These are phyloP conservation scores for Polypterus bichir DNA, from an alignment of 2,113 vertebrate genomes.

Conservation along the genomic window DNA sequence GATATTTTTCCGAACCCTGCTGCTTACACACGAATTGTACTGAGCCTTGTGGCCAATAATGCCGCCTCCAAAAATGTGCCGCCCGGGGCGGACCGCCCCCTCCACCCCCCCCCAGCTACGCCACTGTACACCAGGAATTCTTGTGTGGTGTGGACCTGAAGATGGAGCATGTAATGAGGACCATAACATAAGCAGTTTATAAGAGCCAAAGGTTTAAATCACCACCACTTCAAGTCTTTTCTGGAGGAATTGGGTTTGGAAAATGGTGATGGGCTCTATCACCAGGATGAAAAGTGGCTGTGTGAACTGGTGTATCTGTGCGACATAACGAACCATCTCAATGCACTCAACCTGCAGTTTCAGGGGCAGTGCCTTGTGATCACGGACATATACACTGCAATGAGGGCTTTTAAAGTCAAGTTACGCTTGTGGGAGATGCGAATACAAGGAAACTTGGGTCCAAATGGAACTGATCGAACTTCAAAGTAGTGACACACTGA, in stretches of 20 bases:
- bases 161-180: conserved; percentile 23
- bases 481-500: too few species aligned
- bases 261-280: conserved; percentile 15
- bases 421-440: too few species aligned
- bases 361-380: conserved; percentile 1
- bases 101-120: too few species aligned
- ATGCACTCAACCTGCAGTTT: conserved; percentile 4
- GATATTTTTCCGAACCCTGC: too few species aligned
- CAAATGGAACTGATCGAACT: too few species aligned
- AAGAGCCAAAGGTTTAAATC: conserved; percentile 19
- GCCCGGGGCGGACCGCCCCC: too few species aligned
- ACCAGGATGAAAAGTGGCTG: conserved; percentile 19
- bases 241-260: conserved; percentile 7
- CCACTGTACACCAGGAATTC: conserved; percentile 23
- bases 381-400: conserved; percentile 1
- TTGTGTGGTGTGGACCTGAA: conserved; percentile 22
- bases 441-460: too few species aligned
- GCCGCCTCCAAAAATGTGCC: too few species aligned
- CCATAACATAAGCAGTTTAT: conserved; percentile 15
- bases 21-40: too few species aligned
- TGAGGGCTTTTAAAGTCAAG: too few species aligned
- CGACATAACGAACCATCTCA: conserved; percentile 16
- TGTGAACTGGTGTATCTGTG: conserved; percentile 21
- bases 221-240: conserved; percentile 15
- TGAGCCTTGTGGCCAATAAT: too few species aligned